Percentiles rank a stretch among this genome's conserved stretches.
These are phyloP conservation scores for Calliscelio sp. DNA, from an alignment of 2,888 invertebrate species.

Conservation along the genomic window DNA sequence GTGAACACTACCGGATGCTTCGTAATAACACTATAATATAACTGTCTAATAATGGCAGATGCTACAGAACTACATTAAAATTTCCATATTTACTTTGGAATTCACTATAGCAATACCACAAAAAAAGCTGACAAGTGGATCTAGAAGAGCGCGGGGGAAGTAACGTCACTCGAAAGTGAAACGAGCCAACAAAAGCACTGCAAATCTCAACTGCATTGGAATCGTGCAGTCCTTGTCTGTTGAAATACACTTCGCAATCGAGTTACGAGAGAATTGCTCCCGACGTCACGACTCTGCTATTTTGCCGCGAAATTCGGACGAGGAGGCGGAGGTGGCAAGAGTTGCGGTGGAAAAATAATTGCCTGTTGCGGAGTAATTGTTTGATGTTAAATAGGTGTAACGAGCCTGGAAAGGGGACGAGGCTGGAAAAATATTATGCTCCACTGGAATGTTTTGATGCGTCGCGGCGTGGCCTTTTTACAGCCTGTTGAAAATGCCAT, in stretches of 20 bases:
- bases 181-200: conserved; percentile 63
- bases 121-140: conserved; percentile 68
- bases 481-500: background rate
- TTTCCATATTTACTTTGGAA: conserved; percentile 65
- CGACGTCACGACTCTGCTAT: conserved; percentile 64
- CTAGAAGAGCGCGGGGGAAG: conserved; percentile 42
- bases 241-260: conserved; percentile 68
- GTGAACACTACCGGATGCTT: conserved; percentile 50
- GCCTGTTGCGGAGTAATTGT: conserved; percentile 63
- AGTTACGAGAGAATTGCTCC: conserved; percentile 67
- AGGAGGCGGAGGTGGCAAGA: conserved; percentile 33
- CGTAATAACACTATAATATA: conserved; percentile 59
- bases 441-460: conserved; percentile 2
- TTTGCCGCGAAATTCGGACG: conserved; percentile 62
- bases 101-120: conserved; percentile 43
- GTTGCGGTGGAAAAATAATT: conserved; percentile 63
- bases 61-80: conserved; percentile 54
- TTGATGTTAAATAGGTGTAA: conserved; percentile 63
- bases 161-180: conserved; percentile 68
- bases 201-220: conserved; percentile 49
- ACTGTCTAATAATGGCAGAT: conserved; percentile 64
- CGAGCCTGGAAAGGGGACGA: background rate
- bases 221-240: conserved; percentile 67
- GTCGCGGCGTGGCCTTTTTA: background rate
- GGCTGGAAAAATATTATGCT: conserved; percentile 24